A percentile compares a stretch with the other conserved stretches of the same genome.
phyloP scores from a whole-genome alignment of 2,113 vertebrate species.

The Ursus arctos region DNA sequence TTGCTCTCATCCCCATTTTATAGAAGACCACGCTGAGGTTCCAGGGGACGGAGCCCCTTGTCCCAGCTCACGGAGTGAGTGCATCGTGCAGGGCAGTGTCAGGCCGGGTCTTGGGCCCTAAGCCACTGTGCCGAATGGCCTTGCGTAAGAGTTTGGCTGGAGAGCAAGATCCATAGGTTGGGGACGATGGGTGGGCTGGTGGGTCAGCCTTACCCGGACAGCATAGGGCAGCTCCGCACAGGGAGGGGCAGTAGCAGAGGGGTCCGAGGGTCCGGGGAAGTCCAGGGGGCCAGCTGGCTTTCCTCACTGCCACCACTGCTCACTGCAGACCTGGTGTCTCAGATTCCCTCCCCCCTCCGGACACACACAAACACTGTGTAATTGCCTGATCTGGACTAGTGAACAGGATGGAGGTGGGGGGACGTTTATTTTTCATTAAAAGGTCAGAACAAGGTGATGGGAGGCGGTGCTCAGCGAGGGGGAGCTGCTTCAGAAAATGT shows the following conservation, averaged over 20 bases:
- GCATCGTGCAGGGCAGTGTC: not conserved
- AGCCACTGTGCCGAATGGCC: not conserved
- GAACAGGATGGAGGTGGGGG: slow-evolving; percentile 46
- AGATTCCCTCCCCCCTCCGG: not conserved
- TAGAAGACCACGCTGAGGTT: not conserved
- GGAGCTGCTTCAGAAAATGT: slow-evolving; percentile 75
- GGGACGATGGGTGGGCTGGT: not conserved
- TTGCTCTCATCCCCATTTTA: not conserved
- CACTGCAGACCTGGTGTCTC: not conserved
- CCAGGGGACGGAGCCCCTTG: not conserved
- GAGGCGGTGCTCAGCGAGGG: not conserved
- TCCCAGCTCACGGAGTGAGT: not conserved
- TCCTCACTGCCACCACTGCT: not conserved
- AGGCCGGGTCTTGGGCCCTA: not conserved
- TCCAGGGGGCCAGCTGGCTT: slow-evolving; percentile 49
- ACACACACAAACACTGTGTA: slow-evolving; percentile 40
- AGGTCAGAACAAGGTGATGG: slow-evolving; percentile 28
- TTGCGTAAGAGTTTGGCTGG: not conserved
- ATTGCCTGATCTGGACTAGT: slow-evolving; percentile 64
- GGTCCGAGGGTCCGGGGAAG: not conserved
- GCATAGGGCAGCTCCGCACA: not conserved
- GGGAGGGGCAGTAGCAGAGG: not conserved
- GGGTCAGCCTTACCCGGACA: not conserved
- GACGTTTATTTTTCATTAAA: slow-evolving; percentile 82
- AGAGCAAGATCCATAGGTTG: not conserved